A percentile compares a stretch with the other conserved stretches of the same genome.
Evolutionary conservation across 2,113 vertebrate genomes (phyloP).

Genomic region (Phainopepla nitens): DNA sequence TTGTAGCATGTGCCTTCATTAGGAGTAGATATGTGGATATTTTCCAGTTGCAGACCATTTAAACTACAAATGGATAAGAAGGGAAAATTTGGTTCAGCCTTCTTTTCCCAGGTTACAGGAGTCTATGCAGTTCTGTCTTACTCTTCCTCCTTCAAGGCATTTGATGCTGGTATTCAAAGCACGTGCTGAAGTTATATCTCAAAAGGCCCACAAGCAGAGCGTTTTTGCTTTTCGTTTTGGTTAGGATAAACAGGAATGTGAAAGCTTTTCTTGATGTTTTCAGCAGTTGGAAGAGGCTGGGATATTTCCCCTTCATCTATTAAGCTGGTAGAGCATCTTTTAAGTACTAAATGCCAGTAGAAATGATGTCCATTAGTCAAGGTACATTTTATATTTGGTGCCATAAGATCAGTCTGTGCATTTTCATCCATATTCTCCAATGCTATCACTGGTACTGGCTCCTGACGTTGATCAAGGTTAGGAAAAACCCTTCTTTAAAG

Average conservation of each 20-base stretch:
- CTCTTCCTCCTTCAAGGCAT: background rate
- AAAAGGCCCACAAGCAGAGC: background rate
- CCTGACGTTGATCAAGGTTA: background rate
- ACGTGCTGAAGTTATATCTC: background rate
- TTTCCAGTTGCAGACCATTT: background rate
- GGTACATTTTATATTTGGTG: background rate
- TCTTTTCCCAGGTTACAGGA: background rate
- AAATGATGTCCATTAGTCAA: background rate
- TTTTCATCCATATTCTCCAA: background rate
- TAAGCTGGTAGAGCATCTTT: background rate
- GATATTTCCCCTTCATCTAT: background rate
- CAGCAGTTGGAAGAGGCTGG: background rate
- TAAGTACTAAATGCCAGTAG: background rate
- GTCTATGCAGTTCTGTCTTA: background rate
- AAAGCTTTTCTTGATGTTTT: background rate
- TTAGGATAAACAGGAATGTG: background rate
- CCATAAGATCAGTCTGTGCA: background rate
- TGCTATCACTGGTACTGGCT: background rate
- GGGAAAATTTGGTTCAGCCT: background rate
- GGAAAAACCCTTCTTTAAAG: background rate
- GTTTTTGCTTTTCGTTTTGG: background rate
- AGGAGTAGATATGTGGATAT: background rate
- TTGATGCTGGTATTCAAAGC: background rate
- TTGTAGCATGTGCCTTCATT: background rate
- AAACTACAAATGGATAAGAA: background rate